phyloP scores from a whole-genome alignment of 2,888 invertebrate species.

The Hydraecia micacea region DNA sequence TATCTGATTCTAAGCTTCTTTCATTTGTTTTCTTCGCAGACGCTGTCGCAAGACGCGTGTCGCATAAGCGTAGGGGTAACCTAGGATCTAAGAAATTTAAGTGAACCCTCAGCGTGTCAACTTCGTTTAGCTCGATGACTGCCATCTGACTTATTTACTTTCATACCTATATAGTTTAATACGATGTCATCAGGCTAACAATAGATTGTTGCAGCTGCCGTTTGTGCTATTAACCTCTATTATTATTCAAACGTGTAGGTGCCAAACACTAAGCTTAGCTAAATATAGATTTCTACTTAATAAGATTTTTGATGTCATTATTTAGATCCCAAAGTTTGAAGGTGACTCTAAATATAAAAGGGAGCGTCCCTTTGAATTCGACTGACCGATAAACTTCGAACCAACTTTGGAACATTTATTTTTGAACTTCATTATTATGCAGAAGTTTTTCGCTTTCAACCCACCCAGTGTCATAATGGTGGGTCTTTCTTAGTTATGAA shows the following conservation, averaged over 20 bases:
- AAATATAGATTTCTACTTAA: constrained; percentile 23
- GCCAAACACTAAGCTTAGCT: neutral
- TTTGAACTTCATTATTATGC: constrained; percentile 25
- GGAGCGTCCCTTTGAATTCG: constrained; percentile 27
- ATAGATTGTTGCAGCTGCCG: neutral
- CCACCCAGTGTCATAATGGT: constrained; percentile 33
- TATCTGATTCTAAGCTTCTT: neutral
- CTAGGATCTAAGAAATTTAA: too few relatives aligned
- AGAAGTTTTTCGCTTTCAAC: constrained; percentile 40
- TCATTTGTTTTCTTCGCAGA: neutral
- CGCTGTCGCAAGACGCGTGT: neutral
- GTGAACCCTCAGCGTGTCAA: neutral
- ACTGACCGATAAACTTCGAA: constrained; percentile 41
- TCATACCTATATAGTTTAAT: neutral
- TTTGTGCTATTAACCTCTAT: constrained; percentile 15
- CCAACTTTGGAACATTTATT: constrained; percentile 30
- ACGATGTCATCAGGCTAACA: constrained; percentile 10
- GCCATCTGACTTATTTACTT: neutral
- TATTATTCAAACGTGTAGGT: neutral
- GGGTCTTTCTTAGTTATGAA: constrained; percentile 18
- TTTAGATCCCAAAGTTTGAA: constrained; percentile 26
- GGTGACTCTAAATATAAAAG: constrained; percentile 29
- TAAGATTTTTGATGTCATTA: constrained; percentile 16
- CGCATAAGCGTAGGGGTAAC: neutral
- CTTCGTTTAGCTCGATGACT: neutral